Conservation (phyloP, 2,888 invertebrate species). For the Ichneumoninae sp. region DNA sequence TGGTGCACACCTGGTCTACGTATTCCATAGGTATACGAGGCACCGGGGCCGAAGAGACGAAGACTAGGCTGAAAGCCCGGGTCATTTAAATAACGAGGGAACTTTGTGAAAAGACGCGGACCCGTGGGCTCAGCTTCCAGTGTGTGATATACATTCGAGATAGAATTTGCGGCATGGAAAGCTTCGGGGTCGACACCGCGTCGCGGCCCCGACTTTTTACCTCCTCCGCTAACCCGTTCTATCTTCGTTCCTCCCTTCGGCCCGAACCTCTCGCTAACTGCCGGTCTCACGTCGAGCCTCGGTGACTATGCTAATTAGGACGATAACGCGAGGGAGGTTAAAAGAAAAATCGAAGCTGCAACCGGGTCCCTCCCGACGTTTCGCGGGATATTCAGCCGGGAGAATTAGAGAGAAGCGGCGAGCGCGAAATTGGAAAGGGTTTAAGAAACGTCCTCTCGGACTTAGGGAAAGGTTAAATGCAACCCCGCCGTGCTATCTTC, state of each 20-base stretch:
- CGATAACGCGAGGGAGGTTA: conserved; percentile 57
- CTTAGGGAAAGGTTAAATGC: conserved; percentile 46
- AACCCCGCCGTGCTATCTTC: conserved; percentile 7
- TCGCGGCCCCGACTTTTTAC: background rate
- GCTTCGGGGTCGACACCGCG: conserved; percentile 34
- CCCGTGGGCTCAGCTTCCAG: conserved; percentile 40
- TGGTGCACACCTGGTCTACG: conserved; percentile 44
- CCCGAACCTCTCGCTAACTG: conserved; percentile 27
- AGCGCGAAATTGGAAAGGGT: conserved; percentile 64
- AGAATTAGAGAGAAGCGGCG: conserved; percentile 60
- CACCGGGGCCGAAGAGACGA: conserved; percentile 14
- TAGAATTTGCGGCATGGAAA: conserved; percentile 39
- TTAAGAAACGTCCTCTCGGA: conserved; percentile 43
- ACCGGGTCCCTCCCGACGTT: background rate
- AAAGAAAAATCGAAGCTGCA: conserved; percentile 47
- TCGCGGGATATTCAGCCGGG: conserved; percentile 36
- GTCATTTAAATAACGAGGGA: conserved; percentile 69
- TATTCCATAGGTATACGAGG: conserved; percentile 24
- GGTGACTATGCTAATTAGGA: conserved; percentile 66
- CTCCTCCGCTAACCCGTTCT: background rate
- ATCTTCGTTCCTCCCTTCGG: conserved; percentile 29
- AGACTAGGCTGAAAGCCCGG: conserved; percentile 55
- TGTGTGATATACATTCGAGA: conserved; percentile 39
- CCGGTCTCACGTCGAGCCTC: conserved; percentile 42
- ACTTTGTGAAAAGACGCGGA: conserved; percentile 70